These are phyloP conservation scores for Patella pellucida DNA, from an alignment of 2,888 invertebrate genomes.

Conservation along the genomic window DNA sequence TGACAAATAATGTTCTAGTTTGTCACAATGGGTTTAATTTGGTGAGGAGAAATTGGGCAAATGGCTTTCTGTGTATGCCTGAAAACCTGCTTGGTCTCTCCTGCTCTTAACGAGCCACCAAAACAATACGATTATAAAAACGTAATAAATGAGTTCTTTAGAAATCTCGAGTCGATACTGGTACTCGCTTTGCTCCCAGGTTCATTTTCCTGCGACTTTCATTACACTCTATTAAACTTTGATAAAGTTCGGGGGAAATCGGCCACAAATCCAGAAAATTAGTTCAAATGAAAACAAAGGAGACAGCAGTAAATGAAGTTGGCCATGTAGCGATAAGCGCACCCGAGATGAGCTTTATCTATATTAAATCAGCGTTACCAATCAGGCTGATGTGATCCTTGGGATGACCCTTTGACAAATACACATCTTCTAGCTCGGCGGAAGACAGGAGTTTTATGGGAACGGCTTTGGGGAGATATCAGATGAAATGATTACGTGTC, in stretches of 20 bases:
- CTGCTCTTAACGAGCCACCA: neutral
- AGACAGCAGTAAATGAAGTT: conserved; percentile 11
- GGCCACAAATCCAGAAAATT: conserved; percentile 25
- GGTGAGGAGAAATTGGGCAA: neutral
- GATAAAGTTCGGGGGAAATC: conserved; percentile 21
- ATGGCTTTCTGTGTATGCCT: neutral
- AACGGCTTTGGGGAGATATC: neutral
- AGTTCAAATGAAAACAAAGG: conserved; percentile 24
- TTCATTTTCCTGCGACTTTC: neutral
- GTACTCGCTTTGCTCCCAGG: neutral
- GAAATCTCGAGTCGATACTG: no score
- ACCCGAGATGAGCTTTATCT: conserved; percentile 24
- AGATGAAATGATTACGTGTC: conserved; percentile 13
- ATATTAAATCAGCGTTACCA: conserved; percentile 29
- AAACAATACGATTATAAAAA: neutral
- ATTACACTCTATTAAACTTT: conserved; percentile 28
- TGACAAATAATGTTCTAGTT: neutral
- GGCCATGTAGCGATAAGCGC: conserved; percentile 20
- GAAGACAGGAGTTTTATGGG: conserved; percentile 1
- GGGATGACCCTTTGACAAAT: neutral
- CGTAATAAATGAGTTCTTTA: conserved; percentile 4
- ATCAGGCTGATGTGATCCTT: conserved; percentile 5
- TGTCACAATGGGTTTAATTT: neutral
- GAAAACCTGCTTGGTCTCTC: neutral
- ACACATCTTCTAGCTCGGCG: neutral